Conservation (phyloP, 2,113 vertebrate genomes). For the Aspidoscelis tigris region DNA sequence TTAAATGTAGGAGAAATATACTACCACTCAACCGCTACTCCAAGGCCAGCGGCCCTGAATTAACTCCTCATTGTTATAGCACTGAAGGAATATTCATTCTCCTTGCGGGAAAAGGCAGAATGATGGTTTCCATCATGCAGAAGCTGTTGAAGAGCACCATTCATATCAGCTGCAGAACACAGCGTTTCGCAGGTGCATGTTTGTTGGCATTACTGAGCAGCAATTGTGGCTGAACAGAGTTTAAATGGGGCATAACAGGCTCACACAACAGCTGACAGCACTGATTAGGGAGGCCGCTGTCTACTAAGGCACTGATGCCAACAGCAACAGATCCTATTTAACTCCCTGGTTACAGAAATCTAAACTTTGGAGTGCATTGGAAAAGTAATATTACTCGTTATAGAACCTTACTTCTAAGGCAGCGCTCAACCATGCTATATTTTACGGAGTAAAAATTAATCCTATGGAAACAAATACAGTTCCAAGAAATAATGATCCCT, state of each 20-base stretch:
- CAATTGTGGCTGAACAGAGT: too few species aligned
- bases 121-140: slow-evolving; percentile 19
- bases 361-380: too few species aligned
- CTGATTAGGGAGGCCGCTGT: too few species aligned
- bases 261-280: too few species aligned
- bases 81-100: slow-evolving; percentile 33
- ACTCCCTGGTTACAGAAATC: too few species aligned
- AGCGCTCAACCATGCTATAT: too few species aligned
- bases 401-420: neutral
- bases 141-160: neutral
- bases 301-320: too few species aligned
- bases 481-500: neutral
- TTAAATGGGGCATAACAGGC: too few species aligned
- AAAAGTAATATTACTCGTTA: neutral
- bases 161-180: neutral
- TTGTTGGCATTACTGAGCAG: too few species aligned
- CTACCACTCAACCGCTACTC: slow-evolving; percentile 14
- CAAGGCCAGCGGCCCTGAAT: slow-evolving; percentile 21
- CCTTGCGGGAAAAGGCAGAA: slow-evolving; percentile 19
- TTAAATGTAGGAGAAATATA: slow-evolving; percentile 23
- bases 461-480: neutral
- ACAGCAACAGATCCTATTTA: too few species aligned
- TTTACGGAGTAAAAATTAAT: neutral
- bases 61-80: slow-evolving; percentile 7
- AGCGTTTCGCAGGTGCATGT: too few species aligned